phyloP scores from a whole-genome alignment of 2,797 vertebrate species.

The Semotilus atromaculatus region DNA sequence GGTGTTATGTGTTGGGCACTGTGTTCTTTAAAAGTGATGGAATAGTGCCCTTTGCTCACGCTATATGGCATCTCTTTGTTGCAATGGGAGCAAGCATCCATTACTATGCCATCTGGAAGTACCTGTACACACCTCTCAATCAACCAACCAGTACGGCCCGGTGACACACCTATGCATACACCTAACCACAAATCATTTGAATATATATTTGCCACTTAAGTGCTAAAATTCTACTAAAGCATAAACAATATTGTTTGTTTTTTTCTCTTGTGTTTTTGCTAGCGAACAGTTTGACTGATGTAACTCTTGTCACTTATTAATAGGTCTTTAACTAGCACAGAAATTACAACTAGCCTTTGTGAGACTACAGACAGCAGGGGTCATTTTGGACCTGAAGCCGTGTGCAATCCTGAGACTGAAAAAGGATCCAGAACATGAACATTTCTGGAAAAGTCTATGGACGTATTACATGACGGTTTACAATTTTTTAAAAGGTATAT shows the following conservation, averaged over 20 bases:
- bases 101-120: constrained; percentile 97
- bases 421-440: constrained; percentile 24
- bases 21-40: constrained; percentile 97
- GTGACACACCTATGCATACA: constrained; percentile 70
- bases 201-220: constrained; percentile 15
- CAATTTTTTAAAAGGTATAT: constrained; percentile 23
- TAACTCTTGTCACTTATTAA: constrained; percentile 40
- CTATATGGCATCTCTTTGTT: constrained; percentile 97
- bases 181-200: constrained; percentile 28
- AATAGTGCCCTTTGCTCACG: constrained; percentile 92
- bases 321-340: constrained; percentile 49
- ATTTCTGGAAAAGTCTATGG: constrained; percentile 17
- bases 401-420: constrained; percentile 27
- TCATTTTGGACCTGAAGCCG: constrained; percentile 37
- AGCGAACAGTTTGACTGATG: constrained; percentile 15
- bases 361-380: constrained; percentile 25
- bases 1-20: constrained; percentile 91
- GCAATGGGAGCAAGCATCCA: constrained; percentile 90
- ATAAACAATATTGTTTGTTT: background rate
- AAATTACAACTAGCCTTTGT: constrained; percentile 42
- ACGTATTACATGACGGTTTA: constrained; percentile 22
- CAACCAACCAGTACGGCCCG: constrained; percentile 81
- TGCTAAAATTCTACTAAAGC: background rate
- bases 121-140: constrained; percentile 81
- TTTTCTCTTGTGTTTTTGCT: constrained; percentile 12